Base-by-base conservation (phyloP, 64 coral and sea anemone species). In the Stichodactyla mertensii region DNA sequence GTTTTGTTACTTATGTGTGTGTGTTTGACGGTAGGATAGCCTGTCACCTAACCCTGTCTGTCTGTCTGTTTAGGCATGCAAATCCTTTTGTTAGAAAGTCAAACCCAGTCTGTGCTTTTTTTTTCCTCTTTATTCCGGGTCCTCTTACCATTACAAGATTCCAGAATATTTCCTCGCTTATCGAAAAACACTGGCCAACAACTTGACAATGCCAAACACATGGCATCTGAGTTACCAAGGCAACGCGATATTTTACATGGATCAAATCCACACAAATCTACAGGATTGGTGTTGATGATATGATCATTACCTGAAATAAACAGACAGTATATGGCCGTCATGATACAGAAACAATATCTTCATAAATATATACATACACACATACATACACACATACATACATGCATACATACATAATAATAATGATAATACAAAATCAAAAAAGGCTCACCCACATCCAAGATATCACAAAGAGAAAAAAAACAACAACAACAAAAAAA, bases 171-270 rank as follows among this genome's bases (percentile, higher is more conserved):
- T 28, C 93, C 93, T 20, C 87, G 22, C 12, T 51, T 86, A 26
- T 98, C 87, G 71, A 98, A 98, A 85, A 98, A 98, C 10, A 98
- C 92, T 54, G 95, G 95, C 66, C 88, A 84, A 77, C 95, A 98
- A 55, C 93, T 92, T 0, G 83, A 92, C 27, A 86, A 87, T 16
- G 88, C 89, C 28, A 98, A 89, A 79, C 95, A 98, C 64, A 91
- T 83, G 19, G 92, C 92, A n/a, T 88, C 70, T 4, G 92, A 92
- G 26, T 52, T 52, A 12, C 84, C 79, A 10, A 98, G 87, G 77
- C 95, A 98, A 66, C 93, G 93, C 5, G 92, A 83, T 20, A 98
- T 66, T 15, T 88, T 86, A 54, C 95, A 98, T 1, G 92, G 95
- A 9, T 98, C 86, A 67, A 87, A 94, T 10, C 95, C 95, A 84